Base-by-base conservation (phyloP, 2,888 invertebrate genomes). In the Junonia oenone region DNA sequence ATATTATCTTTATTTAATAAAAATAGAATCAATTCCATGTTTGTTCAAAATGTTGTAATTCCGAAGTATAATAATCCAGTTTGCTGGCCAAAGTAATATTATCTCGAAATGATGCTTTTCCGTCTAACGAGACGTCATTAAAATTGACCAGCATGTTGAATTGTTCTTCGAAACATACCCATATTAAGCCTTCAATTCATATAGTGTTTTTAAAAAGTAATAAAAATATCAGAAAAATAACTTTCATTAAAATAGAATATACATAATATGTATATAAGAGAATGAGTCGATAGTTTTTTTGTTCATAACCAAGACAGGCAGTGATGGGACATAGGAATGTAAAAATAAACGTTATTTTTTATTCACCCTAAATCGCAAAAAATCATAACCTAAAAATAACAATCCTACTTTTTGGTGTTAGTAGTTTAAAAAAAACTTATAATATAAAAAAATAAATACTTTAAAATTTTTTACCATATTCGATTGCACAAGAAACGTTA, bases 351-450 rank as follows among this genome's bases (percentile, higher is more conserved):
- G 45, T 55, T 38, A 58, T 61, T 53, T 55, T 52, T 38, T 13
- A 45, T 61, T 51, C 33, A 37, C 45, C 49, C 4, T 55, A 27
- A 13, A 54, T 54, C 53, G 50, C 55, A 58, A 47, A 51, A 56
- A 53, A 53, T 46, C 37, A 45, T 61, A 61, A 61, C 61, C 75
- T 76, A 69, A 71, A 67, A 64, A 55, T 51, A 58, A 59, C 56
- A 59, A 71, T 69, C 69, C 78, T 81, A 85, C 75, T 88, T 81
- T 89, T 89, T 89, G 89, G 89, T 89, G 89, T 89, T 89, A 89
- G 89, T 89, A 84, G 71, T 76, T 38, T 83, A 80, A 72, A 75
- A 71, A 79, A 81, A 79, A 76, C 72, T 72, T 75, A 75, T 76
- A 61, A 55, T 67, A 72, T 66, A 73, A 75, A 74, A 71, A 79